phyloP scores from a whole-genome alignment of 1,140 invertebrate genomes.

The Battus philenor region DNA sequence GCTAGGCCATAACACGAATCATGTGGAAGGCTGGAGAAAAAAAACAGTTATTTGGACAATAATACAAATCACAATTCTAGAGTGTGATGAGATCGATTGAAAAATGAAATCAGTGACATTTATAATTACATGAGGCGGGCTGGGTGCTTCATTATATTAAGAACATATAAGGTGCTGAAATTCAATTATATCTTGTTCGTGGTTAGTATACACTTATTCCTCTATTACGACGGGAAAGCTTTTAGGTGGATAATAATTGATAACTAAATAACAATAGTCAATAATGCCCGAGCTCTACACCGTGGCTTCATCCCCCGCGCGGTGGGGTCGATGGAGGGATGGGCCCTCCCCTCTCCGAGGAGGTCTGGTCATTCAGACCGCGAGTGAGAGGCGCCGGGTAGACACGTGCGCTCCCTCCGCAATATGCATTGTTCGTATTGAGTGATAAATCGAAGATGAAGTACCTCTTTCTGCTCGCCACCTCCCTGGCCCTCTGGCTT shows the following conservation, averaged over 20 bases:
- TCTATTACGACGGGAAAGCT: not conserved
- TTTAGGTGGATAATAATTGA: not conserved
- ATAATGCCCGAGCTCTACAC: constrained; percentile 1
- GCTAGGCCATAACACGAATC: no score
- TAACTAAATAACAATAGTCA: constrained; percentile 6
- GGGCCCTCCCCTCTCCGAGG: not conserved
- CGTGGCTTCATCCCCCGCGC: constrained; percentile 5
- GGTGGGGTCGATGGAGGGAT: not conserved
- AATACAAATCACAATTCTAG: no score
- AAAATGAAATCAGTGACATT: no score
- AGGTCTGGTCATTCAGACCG: constrained; percentile 8
- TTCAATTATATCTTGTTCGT: no score
- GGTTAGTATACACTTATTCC: no score
- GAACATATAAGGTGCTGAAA: no score
- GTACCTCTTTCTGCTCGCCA: not conserved
- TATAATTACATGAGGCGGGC: no score
- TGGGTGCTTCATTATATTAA: no score
- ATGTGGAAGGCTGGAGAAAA: no score
- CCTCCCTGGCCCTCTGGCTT: not conserved
- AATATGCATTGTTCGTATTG: not conserved
- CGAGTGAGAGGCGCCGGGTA: constrained; percentile 1
- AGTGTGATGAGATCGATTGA: no score
- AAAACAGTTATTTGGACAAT: no score
- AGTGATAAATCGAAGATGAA: constrained; percentile 5
- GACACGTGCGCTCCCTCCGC: not conserved